These are phyloP conservation scores for Theonella swinhoei DNA, from an alignment of 37 sponge, comb jelly and placozoan genomes.

Conservation along the genomic window DNA sequence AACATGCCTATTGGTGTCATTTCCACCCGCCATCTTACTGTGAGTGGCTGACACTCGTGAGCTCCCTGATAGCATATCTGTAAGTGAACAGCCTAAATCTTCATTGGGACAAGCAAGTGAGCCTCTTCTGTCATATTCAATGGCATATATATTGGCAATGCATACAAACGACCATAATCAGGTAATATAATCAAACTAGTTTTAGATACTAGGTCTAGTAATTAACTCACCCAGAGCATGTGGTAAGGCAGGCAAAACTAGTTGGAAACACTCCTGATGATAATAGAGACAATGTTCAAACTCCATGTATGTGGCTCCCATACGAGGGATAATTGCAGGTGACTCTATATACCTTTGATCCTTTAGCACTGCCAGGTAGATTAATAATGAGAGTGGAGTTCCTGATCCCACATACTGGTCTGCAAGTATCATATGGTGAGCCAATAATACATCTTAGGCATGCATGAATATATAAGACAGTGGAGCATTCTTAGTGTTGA, in stretches of 20 bases:
- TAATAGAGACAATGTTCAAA: not conserved
- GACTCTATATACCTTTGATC: constrained; percentile 50
- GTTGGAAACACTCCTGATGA: constrained; percentile 74
- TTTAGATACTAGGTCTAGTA: too few relatives aligned
- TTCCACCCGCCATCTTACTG: not conserved
- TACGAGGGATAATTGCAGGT: too few relatives aligned
- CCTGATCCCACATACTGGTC: constrained; percentile 84
- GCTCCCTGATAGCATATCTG: constrained; percentile 13
- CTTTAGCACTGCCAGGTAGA: constrained; percentile 95
- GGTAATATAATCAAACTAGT: too few relatives aligned
- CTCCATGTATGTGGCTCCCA: too few relatives aligned
- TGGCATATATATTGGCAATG: too few relatives aligned
- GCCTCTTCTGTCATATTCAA: not conserved
- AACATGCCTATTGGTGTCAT: not conserved
- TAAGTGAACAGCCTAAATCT: not conserved
- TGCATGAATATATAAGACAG: too few relatives aligned
- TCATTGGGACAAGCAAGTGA: not conserved
- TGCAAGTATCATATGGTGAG: too few relatives aligned
- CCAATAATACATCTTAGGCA: too few relatives aligned
- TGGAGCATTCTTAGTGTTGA: too few relatives aligned
- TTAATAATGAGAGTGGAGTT: constrained; percentile 80
- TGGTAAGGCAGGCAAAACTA: constrained; percentile 74
- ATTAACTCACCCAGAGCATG: constrained; percentile 97
- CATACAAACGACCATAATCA: too few relatives aligned
- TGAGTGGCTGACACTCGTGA: constrained; percentile 4